Evolutionary conservation across 2,113 vertebrate genomes (phyloP).

Genomic region (Zootoca vivipara): DNA sequence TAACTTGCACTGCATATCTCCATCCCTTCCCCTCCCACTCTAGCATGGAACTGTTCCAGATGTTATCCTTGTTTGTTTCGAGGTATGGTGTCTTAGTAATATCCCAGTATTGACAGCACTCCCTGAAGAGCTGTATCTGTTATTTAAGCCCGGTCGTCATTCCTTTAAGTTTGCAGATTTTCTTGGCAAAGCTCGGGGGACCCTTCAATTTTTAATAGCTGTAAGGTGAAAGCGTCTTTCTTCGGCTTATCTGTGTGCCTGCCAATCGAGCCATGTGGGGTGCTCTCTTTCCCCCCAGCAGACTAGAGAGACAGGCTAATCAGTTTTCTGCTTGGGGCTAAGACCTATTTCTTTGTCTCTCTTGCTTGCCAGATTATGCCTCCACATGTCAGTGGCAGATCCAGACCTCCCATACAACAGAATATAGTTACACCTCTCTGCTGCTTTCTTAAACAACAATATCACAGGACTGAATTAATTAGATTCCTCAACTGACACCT

Average conservation of each 20-base stretch:
- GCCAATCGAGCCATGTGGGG: conserved; percentile 3
- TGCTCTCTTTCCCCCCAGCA: not conserved
- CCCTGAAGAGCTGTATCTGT: conserved; percentile 20
- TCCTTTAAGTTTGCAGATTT: conserved; percentile 22
- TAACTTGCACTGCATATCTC: not conserved
- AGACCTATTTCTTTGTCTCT: conserved; percentile 15
- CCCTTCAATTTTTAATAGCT: conserved; percentile 29
- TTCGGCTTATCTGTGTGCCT: conserved; percentile 15
- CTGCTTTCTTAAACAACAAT: not conserved
- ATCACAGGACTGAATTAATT: conserved; percentile 17
- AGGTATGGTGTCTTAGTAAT: conserved; percentile 22
- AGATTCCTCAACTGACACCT: conserved; percentile 1
- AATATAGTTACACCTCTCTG: conserved; percentile 10
- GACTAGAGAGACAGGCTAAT: conserved; percentile 17
- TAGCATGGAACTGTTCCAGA: not conserved
- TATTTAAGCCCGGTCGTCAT: not conserved
- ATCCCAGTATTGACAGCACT: conserved; percentile 36
- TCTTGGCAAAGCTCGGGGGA: conserved; percentile 40
- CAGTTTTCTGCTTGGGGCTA: conserved; percentile 30
- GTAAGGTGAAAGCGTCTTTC: conserved; percentile 14
- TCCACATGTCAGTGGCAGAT: not conserved
- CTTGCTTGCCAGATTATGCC: conserved; percentile 1
- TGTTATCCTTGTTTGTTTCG: conserved; percentile 19
- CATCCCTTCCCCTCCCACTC: not conserved
- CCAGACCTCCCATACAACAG: conserved; percentile 9